A percentile compares a stretch with the other conserved stretches of the same genome.
Evolutionary conservation across 2,113 vertebrate genomes (phyloP).

Genomic region (Conger conger): DNA sequence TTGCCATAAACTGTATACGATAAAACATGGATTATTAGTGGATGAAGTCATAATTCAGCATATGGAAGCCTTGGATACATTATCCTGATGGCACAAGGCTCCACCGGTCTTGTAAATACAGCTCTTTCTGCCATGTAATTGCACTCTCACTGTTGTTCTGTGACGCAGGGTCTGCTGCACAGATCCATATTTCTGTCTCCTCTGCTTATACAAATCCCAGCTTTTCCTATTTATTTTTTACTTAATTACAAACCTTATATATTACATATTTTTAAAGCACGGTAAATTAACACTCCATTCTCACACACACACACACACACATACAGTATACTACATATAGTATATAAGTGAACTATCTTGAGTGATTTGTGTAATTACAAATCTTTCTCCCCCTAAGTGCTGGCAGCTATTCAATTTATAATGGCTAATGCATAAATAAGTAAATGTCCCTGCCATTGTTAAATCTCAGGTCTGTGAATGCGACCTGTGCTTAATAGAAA

Average conservation of each 20-base stretch:
- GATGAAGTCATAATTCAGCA: neutral
- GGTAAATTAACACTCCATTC: neutral
- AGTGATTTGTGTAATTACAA: neutral
- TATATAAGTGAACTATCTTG: neutral
- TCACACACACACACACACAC: neutral
- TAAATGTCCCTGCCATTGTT: neutral
- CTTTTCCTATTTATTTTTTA: no score
- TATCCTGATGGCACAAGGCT: neutral
- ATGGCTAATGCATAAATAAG: neutral
- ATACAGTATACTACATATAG: no score
- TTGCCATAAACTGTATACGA: neutral
- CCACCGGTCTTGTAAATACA: neutral
- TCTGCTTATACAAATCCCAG: neutral
- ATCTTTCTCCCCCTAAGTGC: neutral
- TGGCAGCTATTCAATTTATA: neutral
- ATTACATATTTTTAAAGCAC: neutral
- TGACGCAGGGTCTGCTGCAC: neutral
- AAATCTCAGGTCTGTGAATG: neutral
- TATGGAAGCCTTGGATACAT: neutral
- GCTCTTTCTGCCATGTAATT: neutral
- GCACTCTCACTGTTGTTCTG: neutral
- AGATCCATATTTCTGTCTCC: neutral
- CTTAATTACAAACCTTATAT: neutral
- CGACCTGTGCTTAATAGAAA: neutral
- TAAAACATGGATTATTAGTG: neutral